Evolutionary conservation across 2,888 invertebrate genomes (phyloP).

Genomic region (Elysia crispata): DNA sequence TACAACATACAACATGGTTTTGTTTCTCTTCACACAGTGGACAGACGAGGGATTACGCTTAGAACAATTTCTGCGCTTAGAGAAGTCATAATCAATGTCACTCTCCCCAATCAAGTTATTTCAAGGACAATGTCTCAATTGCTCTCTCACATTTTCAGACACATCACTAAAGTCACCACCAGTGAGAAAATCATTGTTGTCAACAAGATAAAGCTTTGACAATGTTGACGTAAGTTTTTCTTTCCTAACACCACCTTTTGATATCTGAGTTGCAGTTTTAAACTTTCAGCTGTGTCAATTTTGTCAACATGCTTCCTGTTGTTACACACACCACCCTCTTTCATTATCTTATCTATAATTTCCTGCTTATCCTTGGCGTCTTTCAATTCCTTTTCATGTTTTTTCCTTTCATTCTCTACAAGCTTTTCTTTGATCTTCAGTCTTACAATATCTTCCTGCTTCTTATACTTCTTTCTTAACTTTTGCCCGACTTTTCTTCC

Average conservation of each 20-base stretch:
- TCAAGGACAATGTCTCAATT: too few relatives aligned
- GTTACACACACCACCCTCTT: slow-evolving; percentile 9
- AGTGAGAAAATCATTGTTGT: too few relatives aligned
- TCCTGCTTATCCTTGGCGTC: background rate
- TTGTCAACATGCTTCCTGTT: background rate
- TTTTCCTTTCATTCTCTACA: background rate
- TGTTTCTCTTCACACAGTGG: too few relatives aligned
- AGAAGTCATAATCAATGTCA: too few relatives aligned
- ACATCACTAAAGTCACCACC: too few relatives aligned
- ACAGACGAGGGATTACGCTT: too few relatives aligned
- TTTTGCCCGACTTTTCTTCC: background rate
- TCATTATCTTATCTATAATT: background rate
- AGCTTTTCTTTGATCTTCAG: background rate
- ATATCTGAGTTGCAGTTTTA: slow-evolving; percentile 1
- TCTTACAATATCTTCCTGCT: slow-evolving; percentile 11
- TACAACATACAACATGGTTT: too few relatives aligned
- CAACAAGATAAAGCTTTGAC: too few relatives aligned
- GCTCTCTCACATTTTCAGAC: too few relatives aligned
- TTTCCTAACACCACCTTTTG: background rate
- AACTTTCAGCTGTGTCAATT: background rate
- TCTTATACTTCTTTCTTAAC: background rate
- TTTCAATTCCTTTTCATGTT: background rate
- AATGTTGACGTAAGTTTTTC: background rate
- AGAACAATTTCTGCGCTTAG: too few relatives aligned
- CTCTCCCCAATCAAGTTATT: too few relatives aligned